Conservation (phyloP, 2,113 vertebrate species). For the Callionymus lyra region DNA sequence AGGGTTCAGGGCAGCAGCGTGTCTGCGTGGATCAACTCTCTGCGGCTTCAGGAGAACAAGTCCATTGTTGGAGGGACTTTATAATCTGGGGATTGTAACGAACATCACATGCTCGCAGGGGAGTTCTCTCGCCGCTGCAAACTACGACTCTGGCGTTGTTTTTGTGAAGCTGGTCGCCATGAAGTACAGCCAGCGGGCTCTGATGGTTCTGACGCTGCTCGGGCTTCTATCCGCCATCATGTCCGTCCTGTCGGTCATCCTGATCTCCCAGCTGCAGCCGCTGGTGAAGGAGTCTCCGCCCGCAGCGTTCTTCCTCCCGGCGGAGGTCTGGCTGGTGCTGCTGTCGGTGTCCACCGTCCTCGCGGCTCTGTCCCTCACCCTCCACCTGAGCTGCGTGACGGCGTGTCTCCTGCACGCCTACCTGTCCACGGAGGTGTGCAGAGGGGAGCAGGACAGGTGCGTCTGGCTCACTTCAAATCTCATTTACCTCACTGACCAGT, state of each 20-base stretch:
- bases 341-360: conserved; percentile 72
- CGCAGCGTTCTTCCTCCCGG: conserved; percentile 35
- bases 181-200: conserved; percentile 68
- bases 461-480: no score
- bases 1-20: background rate
- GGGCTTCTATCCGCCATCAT: conserved; percentile 75
- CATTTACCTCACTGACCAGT: no score
- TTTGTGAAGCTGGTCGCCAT: background rate
- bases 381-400: conserved; percentile 71
- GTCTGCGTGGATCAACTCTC: conserved; percentile 15
- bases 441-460: conserved; percentile 71
- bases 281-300: conserved; percentile 45
- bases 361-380: conserved; percentile 73
- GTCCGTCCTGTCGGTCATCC: conserved; percentile 73
- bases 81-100: conserved; percentile 62
- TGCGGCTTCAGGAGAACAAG: conserved; percentile 48
- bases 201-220: conserved; percentile 70
- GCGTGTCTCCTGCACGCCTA: conserved; percentile 79
- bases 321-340: conserved; percentile 54
- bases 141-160: background rate
- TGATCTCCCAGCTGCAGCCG: conserved; percentile 79
- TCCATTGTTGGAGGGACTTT: conserved; percentile 60
- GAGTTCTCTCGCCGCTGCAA: background rate
- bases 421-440: conserved; percentile 72
- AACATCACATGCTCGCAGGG: conserved; percentile 59